Conservation (phyloP, 92 coral and sea anemone species). For the Heteractis magnifica region DNA sequence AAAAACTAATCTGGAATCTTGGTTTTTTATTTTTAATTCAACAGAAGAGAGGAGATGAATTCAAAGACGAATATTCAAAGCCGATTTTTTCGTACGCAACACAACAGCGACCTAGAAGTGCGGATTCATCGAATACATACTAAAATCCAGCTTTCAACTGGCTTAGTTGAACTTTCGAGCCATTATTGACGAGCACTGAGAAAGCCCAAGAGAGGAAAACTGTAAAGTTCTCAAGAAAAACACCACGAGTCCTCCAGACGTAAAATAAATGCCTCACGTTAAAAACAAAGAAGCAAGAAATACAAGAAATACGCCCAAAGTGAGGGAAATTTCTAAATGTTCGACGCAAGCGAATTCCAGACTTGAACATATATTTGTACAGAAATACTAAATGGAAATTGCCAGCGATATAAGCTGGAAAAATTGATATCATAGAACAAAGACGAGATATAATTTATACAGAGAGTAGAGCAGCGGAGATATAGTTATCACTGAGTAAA, state of each 20-base stretch:
- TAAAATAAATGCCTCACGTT: not conserved
- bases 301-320: constrained; percentile 27
- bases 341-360: not conserved
- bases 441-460: constrained; percentile 34
- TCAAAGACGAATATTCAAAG: constrained; percentile 59
- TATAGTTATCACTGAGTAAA: constrained; percentile 19
- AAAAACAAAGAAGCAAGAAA: not conserved
- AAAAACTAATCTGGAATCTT: constrained; percentile 11
- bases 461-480: constrained; percentile 2
- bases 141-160: constrained; percentile 10
- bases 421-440: constrained; percentile 18
- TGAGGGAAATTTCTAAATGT: constrained; percentile 5
- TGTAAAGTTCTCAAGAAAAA: constrained; percentile 5
- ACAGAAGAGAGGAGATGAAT: constrained; percentile 66
- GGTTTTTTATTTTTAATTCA: constrained; percentile 13
- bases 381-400: constrained; percentile 16
- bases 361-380: constrained; percentile 23
- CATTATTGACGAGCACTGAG: not conserved
- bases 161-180: not conserved
- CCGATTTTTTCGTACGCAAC: constrained; percentile 60
- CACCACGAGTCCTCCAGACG: not conserved
- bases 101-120: constrained; percentile 57
- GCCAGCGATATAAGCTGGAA: constrained; percentile 9
- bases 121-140: constrained; percentile 26
- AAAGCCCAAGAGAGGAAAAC: not conserved